Base-by-base conservation (phyloP, 2,888 invertebrate genomes). In the Euplexia lucipara region DNA sequence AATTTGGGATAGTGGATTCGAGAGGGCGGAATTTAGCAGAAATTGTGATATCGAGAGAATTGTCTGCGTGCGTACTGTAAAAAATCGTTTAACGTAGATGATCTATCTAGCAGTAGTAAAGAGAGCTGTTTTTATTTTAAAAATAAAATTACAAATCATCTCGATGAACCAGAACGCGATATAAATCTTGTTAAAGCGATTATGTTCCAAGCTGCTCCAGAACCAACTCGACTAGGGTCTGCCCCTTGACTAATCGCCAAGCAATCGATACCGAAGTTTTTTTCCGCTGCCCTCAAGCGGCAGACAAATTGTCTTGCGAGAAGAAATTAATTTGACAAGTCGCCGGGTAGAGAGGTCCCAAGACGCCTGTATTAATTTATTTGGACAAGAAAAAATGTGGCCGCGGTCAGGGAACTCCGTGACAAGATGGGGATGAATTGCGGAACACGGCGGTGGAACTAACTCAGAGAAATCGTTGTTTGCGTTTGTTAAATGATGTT, bases 321-420 rank as follows among this genome's bases (percentile, higher is more conserved):
- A 90, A 92, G 91, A 94, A 95, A 95, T 95, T 95, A 95, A 95
- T 95, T 95, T 95, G 95, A 95, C 95, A 94, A 94, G 92, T 92
- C 86, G 85, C 84, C 85, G 79, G 80, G 79, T 89, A 82, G 82
- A 86, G 86, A 85, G 86, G 88, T 89, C 92, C 91, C 93, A 80
- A 87, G 95, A 92, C 92, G 92, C 90, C 87, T 86, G 91, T 92
- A 93, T 93, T 95, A 90, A 94, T 95, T 95, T 94, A 92, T 93
- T 93, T 92, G 89, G 92, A 93, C 94, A 88, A 90, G 93, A 90
- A 95, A 94, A 94, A 94, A 94, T 95, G 92, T 89, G 90, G 90
- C 81, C 81, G 78, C 80, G 87, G 86, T 80, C 82, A 82, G 83
- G 84, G 85, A 82, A 69, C 70, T 57, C 54, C 44, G 60, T 68